These are phyloP conservation scores for Patiria miniata DNA, from an alignment of 35 echinoderm and acorn worm genomes.

Conservation along the genomic window DNA sequence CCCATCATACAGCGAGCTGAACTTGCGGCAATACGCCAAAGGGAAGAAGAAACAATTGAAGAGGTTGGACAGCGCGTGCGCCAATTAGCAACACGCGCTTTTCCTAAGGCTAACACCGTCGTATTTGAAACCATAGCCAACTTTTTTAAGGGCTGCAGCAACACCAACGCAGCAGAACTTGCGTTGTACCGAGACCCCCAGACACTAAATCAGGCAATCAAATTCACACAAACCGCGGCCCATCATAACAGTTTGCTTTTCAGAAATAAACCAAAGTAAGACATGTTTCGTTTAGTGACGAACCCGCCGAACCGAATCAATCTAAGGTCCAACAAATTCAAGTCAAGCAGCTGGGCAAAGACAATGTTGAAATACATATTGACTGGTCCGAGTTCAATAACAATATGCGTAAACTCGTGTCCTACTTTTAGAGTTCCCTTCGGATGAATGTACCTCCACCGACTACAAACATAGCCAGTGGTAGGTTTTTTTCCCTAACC, in stretches of 20 bases:
- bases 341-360: background rate
- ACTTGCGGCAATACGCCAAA: background rate
- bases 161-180: background rate
- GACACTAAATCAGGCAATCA: background rate
- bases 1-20: background rate
- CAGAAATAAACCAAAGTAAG: background rate
- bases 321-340: background rate
- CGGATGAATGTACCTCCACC: background rate
- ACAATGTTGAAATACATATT: background rate
- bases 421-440: background rate
- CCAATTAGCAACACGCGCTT: background rate
- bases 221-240: conserved; percentile 1
- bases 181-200: background rate
- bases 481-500: background rate
- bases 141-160: background rate
- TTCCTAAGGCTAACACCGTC: background rate
- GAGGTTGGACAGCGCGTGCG: background rate
- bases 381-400: background rate
- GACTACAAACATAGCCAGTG: background rate
- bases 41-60: background rate
- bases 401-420: background rate
- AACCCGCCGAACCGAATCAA: background rate
- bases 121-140: background rate
- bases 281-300: background rate
- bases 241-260: background rate